phyloP scores from a whole-genome alignment of 35 echinoderm and acorn worm species.

The Ptychodera flava region DNA sequence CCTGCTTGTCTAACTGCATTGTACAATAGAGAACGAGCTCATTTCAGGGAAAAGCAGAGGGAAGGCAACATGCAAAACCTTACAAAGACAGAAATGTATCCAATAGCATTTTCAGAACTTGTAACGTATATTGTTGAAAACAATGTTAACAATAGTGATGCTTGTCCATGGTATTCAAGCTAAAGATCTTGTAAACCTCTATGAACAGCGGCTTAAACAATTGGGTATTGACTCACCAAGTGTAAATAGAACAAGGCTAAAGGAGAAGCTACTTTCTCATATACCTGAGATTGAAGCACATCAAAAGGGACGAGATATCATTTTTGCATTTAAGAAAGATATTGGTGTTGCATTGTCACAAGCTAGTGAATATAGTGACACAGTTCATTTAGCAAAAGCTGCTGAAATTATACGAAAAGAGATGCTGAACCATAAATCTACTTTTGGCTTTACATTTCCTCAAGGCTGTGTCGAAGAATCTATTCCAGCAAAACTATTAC shows the following conservation, averaged over 20 bases:
- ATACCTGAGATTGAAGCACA: constrained; percentile 18
- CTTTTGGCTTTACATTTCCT: constrained; percentile 7
- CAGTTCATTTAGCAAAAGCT: constrained; percentile 17
- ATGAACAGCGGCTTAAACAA: too few relatives aligned
- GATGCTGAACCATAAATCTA: constrained; percentile 9
- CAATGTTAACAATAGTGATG: too few relatives aligned
- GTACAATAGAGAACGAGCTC: constrained; percentile 14
- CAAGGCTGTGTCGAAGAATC: neutral
- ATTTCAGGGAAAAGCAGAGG: neutral
- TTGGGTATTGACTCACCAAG: neutral
- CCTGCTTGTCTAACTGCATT: neutral
- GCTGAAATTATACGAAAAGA: constrained; percentile 21
- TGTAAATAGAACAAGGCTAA: constrained; percentile 19
- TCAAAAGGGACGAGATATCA: constrained; percentile 26
- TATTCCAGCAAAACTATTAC: constrained; percentile 13
- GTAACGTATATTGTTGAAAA: neutral
- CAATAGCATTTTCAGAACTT: constrained; percentile 11
- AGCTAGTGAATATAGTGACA: constrained; percentile 7
- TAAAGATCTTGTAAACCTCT: neutral
- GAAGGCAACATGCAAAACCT: too few relatives aligned
- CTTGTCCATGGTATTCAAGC: too few relatives aligned
- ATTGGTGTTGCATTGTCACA: constrained; percentile 18
- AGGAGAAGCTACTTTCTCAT: constrained; percentile 15
- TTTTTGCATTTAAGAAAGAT: constrained; percentile 19
- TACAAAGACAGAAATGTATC: neutral